Percentiles rank a stretch among this genome's conserved stretches.
Conservation (phyloP, 2,888 invertebrate genomes). For the Heliconius charithonia region DNA sequence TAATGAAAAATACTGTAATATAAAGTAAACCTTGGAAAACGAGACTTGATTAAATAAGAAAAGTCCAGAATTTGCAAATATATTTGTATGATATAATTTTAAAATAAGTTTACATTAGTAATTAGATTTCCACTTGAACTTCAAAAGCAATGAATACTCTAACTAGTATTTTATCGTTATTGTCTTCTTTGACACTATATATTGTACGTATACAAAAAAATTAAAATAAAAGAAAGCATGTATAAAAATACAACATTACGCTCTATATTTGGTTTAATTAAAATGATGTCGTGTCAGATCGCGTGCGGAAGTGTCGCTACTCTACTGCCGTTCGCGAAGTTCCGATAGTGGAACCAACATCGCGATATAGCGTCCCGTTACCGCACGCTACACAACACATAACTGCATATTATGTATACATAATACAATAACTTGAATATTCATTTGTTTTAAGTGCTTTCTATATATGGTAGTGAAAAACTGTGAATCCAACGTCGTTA, state of each 20-base stretch:
- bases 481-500: neutral
- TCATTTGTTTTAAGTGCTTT: conserved; percentile 24
- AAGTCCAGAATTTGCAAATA: neutral
- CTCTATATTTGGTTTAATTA: conserved; percentile 10
- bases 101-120: neutral
- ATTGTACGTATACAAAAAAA: neutral
- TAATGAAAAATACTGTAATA: neutral
- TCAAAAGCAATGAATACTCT: neutral
- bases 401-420: conserved; percentile 19
- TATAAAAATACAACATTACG: neutral
- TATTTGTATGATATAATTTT: neutral
- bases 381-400: conserved; percentile 42
- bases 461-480: neutral
- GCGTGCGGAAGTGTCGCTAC: conserved; percentile 49
- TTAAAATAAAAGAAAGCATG: neutral
- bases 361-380: conserved; percentile 46
- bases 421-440: conserved; percentile 29
- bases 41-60: neutral
- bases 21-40: neutral
- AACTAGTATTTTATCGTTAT: no score
- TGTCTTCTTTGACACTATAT: neutral
- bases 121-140: neutral
- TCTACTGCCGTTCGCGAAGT: conserved; percentile 43
- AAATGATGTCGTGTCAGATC: conserved; percentile 26
- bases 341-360: conserved; percentile 46